Conservation (phyloP, 2,113 vertebrate genomes). For the Calyptomena viridis region DNA sequence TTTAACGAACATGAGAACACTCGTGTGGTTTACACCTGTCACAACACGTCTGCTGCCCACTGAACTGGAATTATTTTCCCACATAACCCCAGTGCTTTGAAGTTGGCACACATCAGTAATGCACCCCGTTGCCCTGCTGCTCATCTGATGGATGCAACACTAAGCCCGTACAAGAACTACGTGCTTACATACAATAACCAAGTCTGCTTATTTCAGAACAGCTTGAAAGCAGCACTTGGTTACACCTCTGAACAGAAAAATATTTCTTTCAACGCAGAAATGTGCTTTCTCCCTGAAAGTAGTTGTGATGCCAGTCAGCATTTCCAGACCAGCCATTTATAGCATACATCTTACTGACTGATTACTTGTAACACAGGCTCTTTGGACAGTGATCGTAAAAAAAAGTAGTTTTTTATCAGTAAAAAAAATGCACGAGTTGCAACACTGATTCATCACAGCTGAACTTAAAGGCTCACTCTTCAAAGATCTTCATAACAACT, state of each 20-base stretch:
- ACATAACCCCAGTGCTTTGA: background rate
- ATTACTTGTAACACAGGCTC: background rate
- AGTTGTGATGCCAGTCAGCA: background rate
- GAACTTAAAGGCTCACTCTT: background rate
- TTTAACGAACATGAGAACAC: background rate
- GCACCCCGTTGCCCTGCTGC: rapidly evolving
- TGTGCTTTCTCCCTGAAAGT: background rate
- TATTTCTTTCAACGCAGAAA: background rate
- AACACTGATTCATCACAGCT: background rate
- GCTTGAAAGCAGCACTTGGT: background rate
- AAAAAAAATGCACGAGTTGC: background rate
- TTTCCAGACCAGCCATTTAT: background rate
- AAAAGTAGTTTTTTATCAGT: background rate
- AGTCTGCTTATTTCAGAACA: background rate
- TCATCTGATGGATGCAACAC: background rate
- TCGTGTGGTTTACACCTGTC: background rate
- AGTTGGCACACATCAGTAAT: rapidly evolving
- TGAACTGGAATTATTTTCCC: background rate
- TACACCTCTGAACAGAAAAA: background rate
- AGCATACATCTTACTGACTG: background rate
- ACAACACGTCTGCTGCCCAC: rapidly evolving
- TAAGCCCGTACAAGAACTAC: background rate
- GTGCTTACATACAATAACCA: background rate
- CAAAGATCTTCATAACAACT: background rate
- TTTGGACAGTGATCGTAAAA: background rate